Base-by-base conservation (phyloP, 1,140 invertebrate species). In the Helicoverpa zea region DNA sequence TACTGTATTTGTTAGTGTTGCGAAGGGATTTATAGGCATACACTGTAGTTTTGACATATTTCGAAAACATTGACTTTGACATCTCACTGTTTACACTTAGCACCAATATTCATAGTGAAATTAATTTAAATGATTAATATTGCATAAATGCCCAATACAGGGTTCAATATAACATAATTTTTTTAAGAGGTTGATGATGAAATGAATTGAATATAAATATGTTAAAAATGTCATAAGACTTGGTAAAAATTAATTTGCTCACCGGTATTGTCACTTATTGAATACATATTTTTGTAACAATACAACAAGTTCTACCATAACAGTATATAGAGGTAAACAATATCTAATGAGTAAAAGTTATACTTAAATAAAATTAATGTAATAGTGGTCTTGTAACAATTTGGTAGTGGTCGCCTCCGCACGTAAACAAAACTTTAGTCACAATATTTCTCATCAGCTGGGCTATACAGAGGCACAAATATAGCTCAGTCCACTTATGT, bases 361-460 rank as follows among this genome's bases (percentile, higher is more conserved):
- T 43, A 43, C 5, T 43, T 43, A 7, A 3, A 1, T 7, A 7
- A 4, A 2, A 9, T 3, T 10, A 30, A 9, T n/a, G 49, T 16
- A 75, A 35, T 11, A 66, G 43, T 54, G 18, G 43, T 66, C 13
- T 7, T 13, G 13, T 30, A 3, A 64, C 29, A 23, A 54, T 51
- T 54, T 23, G 43, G n/a, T 30, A 10, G 61, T 75, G n/a, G 66
- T 29, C 49, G 7, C 43, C 61, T 43, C 61, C 75, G 61, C 61
- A 77, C 61, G 66, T 66, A 64, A 75, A 75, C 58, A 75, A 58
- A 79, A 58, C 43, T 70, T 79, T 47, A 18, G 47, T 70, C 76
- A 79, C 75, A 78, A 66, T 58, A 70, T 70, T 49, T 59, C 30
- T 58, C 52, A 59, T 18, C 13, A 35, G 16, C 13, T 29, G 12